A percentile compares a stretch with the other conserved stretches of the same genome.
These are phyloP conservation scores for Crambe crambe DNA, from an alignment of 37 sponge, comb jelly and placozoan species.

Conservation along the genomic window DNA sequence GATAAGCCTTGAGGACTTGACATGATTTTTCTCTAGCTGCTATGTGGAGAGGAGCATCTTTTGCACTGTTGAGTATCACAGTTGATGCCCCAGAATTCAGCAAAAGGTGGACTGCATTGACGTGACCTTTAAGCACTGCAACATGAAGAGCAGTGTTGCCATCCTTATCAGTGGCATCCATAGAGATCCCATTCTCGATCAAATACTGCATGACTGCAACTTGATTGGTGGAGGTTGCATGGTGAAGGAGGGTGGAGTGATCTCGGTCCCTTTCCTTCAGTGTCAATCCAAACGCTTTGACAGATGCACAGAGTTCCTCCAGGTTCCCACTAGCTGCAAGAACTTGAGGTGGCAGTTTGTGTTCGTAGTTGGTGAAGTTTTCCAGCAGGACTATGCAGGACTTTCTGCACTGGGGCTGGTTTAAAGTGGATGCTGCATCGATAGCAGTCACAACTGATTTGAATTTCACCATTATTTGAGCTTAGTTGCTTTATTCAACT, in stretches of 20 bases:
- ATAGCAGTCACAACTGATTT: too few relatives aligned
- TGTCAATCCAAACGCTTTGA: slow-evolving; percentile 28
- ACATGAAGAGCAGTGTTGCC: slow-evolving; percentile 87
- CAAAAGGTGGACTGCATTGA: slow-evolving; percentile 48
- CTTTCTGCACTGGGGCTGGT: too few relatives aligned
- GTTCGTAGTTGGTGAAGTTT: background rate
- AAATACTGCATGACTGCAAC: slow-evolving; percentile 55
- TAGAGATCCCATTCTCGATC: slow-evolving; percentile 45
- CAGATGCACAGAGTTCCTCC: slow-evolving; percentile 21
- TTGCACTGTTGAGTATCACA: slow-evolving; percentile 40
- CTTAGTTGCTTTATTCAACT: too few relatives aligned
- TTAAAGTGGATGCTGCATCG: too few relatives aligned
- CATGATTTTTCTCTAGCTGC: slow-evolving; percentile 32
- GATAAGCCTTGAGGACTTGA: background rate
- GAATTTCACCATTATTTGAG: too few relatives aligned
- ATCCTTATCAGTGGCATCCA: slow-evolving; percentile 56
- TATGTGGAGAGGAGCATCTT: slow-evolving; percentile 66
- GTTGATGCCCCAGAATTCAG: slow-evolving; percentile 46
- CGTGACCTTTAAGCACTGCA: slow-evolving; percentile 36
- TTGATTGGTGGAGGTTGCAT: slow-evolving; percentile 50
- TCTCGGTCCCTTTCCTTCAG: slow-evolving; percentile 34
- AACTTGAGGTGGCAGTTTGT: slow-evolving; percentile 10
- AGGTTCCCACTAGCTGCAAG: slow-evolving; percentile 57
- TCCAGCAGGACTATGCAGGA: too few relatives aligned
- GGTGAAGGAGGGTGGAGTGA: slow-evolving; percentile 64